Conservation (phyloP, 2,888 invertebrate species). For the Archips crataeganus region DNA sequence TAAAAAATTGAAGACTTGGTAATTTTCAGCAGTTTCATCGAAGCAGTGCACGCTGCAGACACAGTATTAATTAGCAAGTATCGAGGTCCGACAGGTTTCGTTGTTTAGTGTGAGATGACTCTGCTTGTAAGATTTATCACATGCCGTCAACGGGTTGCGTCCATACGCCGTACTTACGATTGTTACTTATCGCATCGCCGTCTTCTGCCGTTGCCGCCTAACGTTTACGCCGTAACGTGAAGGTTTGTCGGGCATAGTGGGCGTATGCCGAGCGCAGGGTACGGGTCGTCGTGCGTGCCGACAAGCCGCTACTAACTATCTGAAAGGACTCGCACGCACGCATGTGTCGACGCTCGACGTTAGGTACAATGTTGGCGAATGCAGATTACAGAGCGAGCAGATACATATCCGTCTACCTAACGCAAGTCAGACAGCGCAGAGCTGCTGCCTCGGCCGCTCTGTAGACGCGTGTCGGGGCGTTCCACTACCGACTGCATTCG, state of each 20-base stretch:
- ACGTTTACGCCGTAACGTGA: constrained; percentile 41
- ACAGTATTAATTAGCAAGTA: constrained; percentile 9
- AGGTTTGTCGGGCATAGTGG: constrained; percentile 32
- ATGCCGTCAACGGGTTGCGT: constrained; percentile 39
- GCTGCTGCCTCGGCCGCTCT: not conserved
- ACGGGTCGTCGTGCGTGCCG: constrained; percentile 26
- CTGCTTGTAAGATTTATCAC: constrained; percentile 20
- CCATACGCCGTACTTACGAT: constrained; percentile 42
- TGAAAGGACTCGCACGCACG: constrained; percentile 44
- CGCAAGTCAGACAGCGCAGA: not conserved
- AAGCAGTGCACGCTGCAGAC: constrained; percentile 35
- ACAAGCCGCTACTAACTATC: constrained; percentile 43
- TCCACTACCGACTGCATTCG: constrained; percentile 11
- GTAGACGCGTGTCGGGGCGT: constrained; percentile 3
- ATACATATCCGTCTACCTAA: constrained; percentile 2
- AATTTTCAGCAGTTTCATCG: constrained; percentile 29
- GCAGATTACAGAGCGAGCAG: constrained; percentile 30
- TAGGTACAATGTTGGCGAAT: constrained; percentile 33
- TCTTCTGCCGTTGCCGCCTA: constrained; percentile 41
- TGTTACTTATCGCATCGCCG: constrained; percentile 39
- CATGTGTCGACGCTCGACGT: constrained; percentile 41
- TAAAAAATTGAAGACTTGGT: constrained; percentile 34
- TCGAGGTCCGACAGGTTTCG: constrained; percentile 21
- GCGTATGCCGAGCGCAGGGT: constrained; percentile 24
- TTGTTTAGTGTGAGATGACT: constrained; percentile 29